Conservation (phyloP, 2,888 invertebrate genomes). For the Clostera curtula region DNA sequence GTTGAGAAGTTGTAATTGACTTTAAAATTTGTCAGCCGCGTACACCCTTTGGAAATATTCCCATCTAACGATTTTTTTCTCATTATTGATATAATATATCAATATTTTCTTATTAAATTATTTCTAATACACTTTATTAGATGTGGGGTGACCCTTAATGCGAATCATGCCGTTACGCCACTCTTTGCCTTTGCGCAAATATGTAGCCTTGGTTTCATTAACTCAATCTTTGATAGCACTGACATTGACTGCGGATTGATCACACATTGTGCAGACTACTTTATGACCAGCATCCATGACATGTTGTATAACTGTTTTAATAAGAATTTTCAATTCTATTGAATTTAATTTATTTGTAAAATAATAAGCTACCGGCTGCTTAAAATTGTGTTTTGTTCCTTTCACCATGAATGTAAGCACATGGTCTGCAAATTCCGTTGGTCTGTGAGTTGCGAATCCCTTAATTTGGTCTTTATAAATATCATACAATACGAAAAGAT, state of each 20-base stretch:
- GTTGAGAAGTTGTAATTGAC: slow-evolving; percentile 9
- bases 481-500: slow-evolving; percentile 1
- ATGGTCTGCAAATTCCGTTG: not conserved
- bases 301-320: slow-evolving; percentile 11
- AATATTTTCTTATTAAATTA: slow-evolving; percentile 16
- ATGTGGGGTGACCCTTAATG: slow-evolving; percentile 12
- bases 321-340: slow-evolving; percentile 11
- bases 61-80: slow-evolving; percentile 20
- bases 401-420: slow-evolving; percentile 5
- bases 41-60: slow-evolving; percentile 14
- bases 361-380: slow-evolving; percentile 22
- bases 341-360: slow-evolving; percentile 14
- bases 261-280: slow-evolving; percentile 15
- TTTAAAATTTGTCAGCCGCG: slow-evolving; percentile 12
- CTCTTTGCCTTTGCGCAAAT: slow-evolving; percentile 8
- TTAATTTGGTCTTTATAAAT: not conserved
- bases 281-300: slow-evolving; percentile 7
- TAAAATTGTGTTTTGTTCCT: slow-evolving; percentile 15
- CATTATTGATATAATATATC: slow-evolving; percentile 8
- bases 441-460: not conserved
- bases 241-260: slow-evolving; percentile 19
- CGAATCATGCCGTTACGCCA: slow-evolving; percentile 10
- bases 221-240: slow-evolving; percentile 15
- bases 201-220: slow-evolving; percentile 8
- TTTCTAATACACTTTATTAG: slow-evolving; percentile 19